phyloP scores from a whole-genome alignment of 1,140 invertebrate species.

The Bombus soroeensis region DNA sequence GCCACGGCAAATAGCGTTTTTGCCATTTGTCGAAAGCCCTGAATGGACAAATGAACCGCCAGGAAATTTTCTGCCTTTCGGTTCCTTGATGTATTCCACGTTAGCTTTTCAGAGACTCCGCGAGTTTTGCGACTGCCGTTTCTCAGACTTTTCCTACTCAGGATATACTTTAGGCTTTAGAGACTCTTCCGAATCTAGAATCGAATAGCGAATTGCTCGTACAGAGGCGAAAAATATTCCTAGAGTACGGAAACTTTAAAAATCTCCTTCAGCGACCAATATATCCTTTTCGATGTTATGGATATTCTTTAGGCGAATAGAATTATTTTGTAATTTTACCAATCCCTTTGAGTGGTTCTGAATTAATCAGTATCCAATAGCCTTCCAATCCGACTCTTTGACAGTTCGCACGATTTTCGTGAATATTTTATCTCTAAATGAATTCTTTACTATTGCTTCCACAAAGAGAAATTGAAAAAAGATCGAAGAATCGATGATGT shows the following conservation, averaged over 20 bases:
- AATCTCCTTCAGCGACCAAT: not conserved
- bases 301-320: not conserved
- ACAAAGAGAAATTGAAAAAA: not conserved
- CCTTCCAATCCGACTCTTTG: too few species aligned
- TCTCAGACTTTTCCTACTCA: not conserved
- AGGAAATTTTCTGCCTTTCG: not conserved
- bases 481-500: not conserved
- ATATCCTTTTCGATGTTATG: not conserved
- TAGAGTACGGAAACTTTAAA: not conserved
- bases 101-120: not conserved
- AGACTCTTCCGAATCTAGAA: not conserved
- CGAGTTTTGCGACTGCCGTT: not conserved
- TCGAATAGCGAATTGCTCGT: constrained; percentile 33
- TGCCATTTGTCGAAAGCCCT: not conserved
- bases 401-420: not conserved
- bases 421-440: not conserved
- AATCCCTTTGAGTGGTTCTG: too few species aligned
- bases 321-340: too few species aligned
- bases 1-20: not conserved
- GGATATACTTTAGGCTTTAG: not conserved
- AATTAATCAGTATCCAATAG: too few species aligned
- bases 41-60: constrained; percentile 10
- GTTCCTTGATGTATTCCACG: not conserved
- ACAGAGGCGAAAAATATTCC: not conserved
- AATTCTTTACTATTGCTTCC: not conserved